Evolutionary conservation across 2,888 invertebrate species (phyloP).

Genomic region (Mesorhabditis spiculigera): DNA sequence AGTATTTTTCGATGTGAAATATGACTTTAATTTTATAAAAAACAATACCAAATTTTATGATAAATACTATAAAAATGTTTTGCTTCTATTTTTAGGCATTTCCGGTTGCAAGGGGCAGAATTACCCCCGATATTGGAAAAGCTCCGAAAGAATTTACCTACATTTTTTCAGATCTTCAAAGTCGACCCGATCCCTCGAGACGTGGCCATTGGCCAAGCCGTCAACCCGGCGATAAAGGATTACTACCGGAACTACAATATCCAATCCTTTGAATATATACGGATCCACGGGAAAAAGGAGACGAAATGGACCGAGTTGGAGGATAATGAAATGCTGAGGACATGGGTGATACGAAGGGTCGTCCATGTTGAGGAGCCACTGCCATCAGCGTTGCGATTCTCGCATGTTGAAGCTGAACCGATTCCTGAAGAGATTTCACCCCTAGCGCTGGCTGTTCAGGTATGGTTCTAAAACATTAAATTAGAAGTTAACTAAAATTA

Average conservation of each 20-base stretch:
- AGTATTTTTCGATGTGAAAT: no score
- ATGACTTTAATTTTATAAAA: no score
- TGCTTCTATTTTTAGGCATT: no score
- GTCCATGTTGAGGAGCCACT: slow-evolving; percentile 14
- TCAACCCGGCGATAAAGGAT: slow-evolving; percentile 43
- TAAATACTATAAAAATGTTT: no score
- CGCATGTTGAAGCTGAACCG: background rate
- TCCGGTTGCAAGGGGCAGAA: no score
- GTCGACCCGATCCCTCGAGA: slow-evolving; percentile 30
- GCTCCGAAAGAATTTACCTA: no score
- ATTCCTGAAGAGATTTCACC: background rate
- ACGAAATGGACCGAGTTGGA: slow-evolving; percentile 49
- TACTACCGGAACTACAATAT: slow-evolving; percentile 50
- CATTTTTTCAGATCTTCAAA: slow-evolving; percentile 24
- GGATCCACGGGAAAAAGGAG: slow-evolving; percentile 31
- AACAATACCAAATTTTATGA: no score
- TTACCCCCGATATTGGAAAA: no score
- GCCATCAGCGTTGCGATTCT: slow-evolving; percentile 7
- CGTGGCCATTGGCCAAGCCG: slow-evolving; percentile 15
- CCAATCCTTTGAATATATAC: slow-evolving; percentile 41
- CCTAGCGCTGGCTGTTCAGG: background rate
- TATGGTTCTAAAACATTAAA: no score
- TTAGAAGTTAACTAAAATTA: no score
- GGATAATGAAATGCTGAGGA: slow-evolving; percentile 35
- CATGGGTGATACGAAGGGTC: slow-evolving; percentile 38